Evolutionary conservation across 2,797 vertebrate species (phyloP).

Genomic region (Sitta carolinensis): DNA sequence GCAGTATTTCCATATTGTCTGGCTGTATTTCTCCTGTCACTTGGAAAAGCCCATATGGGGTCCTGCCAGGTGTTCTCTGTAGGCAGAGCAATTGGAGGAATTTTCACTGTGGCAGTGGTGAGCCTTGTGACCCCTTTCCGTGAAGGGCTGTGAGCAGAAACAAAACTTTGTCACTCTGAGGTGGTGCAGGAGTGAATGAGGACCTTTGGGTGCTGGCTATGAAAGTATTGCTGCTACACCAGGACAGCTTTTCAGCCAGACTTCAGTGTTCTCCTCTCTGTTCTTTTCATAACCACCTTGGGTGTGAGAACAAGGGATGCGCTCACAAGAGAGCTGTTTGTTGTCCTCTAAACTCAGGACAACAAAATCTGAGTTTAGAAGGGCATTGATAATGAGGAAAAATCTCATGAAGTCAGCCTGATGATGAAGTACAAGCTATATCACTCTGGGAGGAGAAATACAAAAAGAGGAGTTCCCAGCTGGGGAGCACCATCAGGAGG

Average conservation of each 20-base stretch:
- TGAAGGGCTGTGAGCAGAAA: not conserved
- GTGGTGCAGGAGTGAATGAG: not conserved
- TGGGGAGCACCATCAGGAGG: not conserved
- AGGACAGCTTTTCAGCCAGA: not conserved
- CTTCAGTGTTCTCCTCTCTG: not conserved
- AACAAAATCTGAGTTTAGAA: not conserved
- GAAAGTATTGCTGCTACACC: not conserved
- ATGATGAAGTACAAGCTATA: not conserved
- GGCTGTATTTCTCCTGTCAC: not conserved
- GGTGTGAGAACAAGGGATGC: not conserved
- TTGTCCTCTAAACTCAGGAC: not conserved
- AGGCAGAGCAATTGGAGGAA: not conserved
- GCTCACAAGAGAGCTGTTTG: not conserved
- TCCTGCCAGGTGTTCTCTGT: not conserved
- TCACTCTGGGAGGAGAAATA: not conserved
- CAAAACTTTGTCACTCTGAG: not conserved
- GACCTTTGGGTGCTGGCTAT: not conserved
- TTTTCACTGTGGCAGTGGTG: not conserved
- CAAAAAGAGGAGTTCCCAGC: not conserved
- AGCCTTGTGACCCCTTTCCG: not conserved
- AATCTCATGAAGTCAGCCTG: not conserved
- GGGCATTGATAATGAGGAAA: not conserved
- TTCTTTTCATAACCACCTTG: not conserved
- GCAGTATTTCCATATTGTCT: not conserved
- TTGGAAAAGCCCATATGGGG: fast-evolving